phyloP scores from a whole-genome alignment of 2,797 vertebrate genomes.

The Gouania willdenowi region DNA sequence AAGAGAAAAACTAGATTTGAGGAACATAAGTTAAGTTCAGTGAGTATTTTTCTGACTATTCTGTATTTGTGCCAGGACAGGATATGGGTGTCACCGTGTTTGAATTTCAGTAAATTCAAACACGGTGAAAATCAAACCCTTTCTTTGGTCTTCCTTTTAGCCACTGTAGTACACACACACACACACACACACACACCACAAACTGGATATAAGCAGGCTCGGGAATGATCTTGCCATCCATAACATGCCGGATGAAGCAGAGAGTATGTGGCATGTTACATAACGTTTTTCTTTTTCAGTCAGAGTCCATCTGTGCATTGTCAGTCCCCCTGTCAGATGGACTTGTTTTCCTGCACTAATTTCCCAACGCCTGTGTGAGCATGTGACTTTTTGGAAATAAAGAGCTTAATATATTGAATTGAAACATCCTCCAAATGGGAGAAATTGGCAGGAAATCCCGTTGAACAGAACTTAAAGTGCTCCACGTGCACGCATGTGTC shows the following conservation, averaged over 20 bases:
- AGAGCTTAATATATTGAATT: constrained; percentile 3
- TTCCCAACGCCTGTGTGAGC: constrained; percentile 1
- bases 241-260: constrained; percentile 39
- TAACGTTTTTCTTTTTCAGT: constrained; percentile 46
- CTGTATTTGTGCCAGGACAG: too few species aligned
- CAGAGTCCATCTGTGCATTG: constrained; percentile 46
- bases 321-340: constrained; percentile 15
- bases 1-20: too few species aligned
- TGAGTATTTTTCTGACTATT: too few species aligned
- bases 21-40: too few species aligned
- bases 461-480: constrained; percentile 35
- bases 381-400: background rate
- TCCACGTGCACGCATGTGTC: background rate
- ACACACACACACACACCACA: too few species aligned
- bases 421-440: constrained; percentile 1
- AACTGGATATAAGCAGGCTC: constrained; percentile 16
- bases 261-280: constrained; percentile 44
- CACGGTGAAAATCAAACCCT: too few species aligned
- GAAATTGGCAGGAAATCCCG: constrained; percentile 34
- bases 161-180: too few species aligned
- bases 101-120: too few species aligned
- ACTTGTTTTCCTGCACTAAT: constrained; percentile 12
- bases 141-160: too few species aligned
- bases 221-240: constrained; percentile 41
- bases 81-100: too few species aligned